These are phyloP conservation scores for Psittacula cyanocephala DNA, from an alignment of 2,113 vertebrate genomes.

Conservation along the genomic window DNA sequence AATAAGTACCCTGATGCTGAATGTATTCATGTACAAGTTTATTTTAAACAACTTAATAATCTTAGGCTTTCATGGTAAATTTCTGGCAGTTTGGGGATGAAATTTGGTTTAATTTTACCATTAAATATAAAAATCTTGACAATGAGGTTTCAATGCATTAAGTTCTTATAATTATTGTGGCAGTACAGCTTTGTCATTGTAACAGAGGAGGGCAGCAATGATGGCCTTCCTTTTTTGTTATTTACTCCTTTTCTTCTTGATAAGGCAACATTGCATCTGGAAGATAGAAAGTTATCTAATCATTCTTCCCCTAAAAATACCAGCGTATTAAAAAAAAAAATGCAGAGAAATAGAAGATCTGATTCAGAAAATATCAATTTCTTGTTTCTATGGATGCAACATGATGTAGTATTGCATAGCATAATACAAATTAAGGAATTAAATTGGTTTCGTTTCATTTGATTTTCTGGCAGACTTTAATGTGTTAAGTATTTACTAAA, in stretches of 20 bases:
- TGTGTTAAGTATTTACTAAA: conserved; percentile 69
- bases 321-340: neutral
- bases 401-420: conserved; percentile 69
- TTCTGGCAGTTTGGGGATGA: neutral
- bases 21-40: fast-evolving
- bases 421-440: conserved; percentile 70
- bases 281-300: neutral
- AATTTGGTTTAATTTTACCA: neutral
- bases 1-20: fast-evolving
- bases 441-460: conserved; percentile 72
- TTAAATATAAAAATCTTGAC: neutral
- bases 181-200: neutral
- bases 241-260: neutral
- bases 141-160: neutral
- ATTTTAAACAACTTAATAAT: neutral
- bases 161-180: neutral
- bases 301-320: neutral
- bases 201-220: neutral
- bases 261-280: neutral
- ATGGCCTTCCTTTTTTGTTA: neutral
- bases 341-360: neutral
- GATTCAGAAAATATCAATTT: conserved; percentile 52
- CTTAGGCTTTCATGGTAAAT: neutral
- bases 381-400: conserved; percentile 30
- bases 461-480: conserved; percentile 68